Evolutionary conservation across 1,140 invertebrate genomes (phyloP), one percentile per base, ranked within the genome.

Genomic region (Diachasmimorpha longicaudata): DNA sequence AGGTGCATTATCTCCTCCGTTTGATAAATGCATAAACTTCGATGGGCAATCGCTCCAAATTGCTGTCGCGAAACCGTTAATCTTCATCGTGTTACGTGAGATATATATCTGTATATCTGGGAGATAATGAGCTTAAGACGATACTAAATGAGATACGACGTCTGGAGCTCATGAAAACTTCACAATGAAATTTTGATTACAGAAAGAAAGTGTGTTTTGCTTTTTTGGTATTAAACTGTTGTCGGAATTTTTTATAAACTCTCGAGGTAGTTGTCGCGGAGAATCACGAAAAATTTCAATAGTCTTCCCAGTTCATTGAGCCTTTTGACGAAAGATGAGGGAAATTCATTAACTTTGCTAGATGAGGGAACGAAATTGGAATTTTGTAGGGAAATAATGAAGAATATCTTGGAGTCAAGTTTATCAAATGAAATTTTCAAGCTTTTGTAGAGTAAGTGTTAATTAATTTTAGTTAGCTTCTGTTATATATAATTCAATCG

Each of bases 1-100:
- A 19, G n/a, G n/a, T 52, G 48, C 9, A 52, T 66, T 31, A 31
- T 66, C 25, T 66, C 13, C 1, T 19, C 11, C 19, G 36, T 25
- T 25, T 48, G 72, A 74, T 74, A 48, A 74, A 74, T 74, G 42
- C 63, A 52, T 23, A 74, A 74, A 74, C 39, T 74, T 74, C 63
- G 71, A 66, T 66, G 63, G 72, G 36, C 63, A 74, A 74, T 74
- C 31, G 42, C 63, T 25, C 25, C 25, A 37, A 71, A 52, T 19
- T 36, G 23, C 23, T 31, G 10, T 44, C 23, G 25, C 63, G 23
- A 48, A 48, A 48, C 48, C 21, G 39, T 68, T 46, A 74, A 68
- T 74, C 46, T 67, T 36, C 8, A 10, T n/a, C 46, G 1, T 31
- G 6, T 31, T 16, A 52, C 48, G 11, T 9, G 48, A 9, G 9